phyloP scores from a whole-genome alignment of 2,113 vertebrate genomes.

The Gymnogyps californianus region DNA sequence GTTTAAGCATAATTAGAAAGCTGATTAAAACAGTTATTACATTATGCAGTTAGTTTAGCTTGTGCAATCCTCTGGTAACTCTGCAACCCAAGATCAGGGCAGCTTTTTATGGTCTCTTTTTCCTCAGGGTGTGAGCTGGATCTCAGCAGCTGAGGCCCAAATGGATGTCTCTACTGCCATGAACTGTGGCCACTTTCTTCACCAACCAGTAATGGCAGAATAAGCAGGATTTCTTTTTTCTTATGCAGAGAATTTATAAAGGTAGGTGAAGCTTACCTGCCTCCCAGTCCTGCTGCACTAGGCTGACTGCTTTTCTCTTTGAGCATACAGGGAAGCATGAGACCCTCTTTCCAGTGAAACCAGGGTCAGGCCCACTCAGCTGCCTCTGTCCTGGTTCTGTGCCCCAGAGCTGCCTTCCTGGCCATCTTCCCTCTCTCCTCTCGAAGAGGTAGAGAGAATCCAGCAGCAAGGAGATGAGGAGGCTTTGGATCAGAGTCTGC shows the following conservation, averaged over 20 bases:
- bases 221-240: neutral
- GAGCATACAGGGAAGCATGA: fast-evolving
- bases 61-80: neutral
- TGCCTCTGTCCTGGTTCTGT: neutral
- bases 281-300: neutral
- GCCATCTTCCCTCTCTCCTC: neutral
- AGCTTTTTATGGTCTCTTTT: neutral
- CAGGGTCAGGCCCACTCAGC: neutral
- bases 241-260: neutral
- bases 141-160: neutral
- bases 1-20: neutral
- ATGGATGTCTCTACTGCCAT: fast-evolving
- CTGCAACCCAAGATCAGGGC: neutral
- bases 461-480: neutral
- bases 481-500: neutral
- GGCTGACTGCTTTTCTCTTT: neutral
- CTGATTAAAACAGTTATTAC: neutral
- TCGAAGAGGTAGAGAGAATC: neutral
- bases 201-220: neutral
- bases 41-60: neutral
- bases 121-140: neutral
- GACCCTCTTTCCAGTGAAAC: neutral
- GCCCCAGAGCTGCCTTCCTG: neutral
- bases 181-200: neutral
- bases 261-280: neutral